Conservation (phyloP, 2,113 vertebrate genomes). For the Phrynosoma platyrhinos region DNA sequence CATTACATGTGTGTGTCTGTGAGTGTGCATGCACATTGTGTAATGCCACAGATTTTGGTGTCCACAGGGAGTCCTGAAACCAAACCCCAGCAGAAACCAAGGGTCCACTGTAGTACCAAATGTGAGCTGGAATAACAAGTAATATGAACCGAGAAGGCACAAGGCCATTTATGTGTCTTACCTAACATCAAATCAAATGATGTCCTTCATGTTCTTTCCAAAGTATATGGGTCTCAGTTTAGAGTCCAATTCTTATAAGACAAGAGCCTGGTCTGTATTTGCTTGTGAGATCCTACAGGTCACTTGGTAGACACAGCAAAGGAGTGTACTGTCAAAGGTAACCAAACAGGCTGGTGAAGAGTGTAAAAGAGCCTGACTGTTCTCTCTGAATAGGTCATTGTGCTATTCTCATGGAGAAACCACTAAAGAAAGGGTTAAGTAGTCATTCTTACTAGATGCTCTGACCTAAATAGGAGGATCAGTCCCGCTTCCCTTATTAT, state of each 20-base stretch:
- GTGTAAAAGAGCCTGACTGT: background rate
- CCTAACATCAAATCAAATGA: background rate
- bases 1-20: no score
- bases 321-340: background rate
- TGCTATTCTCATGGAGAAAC: slow-evolving; percentile 51
- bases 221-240: background rate
- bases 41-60: no score
- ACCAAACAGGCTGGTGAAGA: slow-evolving; percentile 33
- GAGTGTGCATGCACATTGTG: no score
- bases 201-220: background rate
- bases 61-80: no score
- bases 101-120: background rate
- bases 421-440: slow-evolving; percentile 60
- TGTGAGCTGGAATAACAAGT: background rate
- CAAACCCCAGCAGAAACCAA: no score
- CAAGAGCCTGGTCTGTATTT: background rate
- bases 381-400: slow-evolving; percentile 30
- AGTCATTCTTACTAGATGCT: slow-evolving; percentile 35
- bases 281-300: background rate
- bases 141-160: background rate
- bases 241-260: background rate
- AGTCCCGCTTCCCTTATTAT: slow-evolving; percentile 57
- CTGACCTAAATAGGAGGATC: slow-evolving; percentile 44
- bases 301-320: slow-evolving; percentile 4
- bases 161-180: background rate